Conservation (phyloP, 1,140 invertebrate genomes). For the Bombus waltoni region DNA sequence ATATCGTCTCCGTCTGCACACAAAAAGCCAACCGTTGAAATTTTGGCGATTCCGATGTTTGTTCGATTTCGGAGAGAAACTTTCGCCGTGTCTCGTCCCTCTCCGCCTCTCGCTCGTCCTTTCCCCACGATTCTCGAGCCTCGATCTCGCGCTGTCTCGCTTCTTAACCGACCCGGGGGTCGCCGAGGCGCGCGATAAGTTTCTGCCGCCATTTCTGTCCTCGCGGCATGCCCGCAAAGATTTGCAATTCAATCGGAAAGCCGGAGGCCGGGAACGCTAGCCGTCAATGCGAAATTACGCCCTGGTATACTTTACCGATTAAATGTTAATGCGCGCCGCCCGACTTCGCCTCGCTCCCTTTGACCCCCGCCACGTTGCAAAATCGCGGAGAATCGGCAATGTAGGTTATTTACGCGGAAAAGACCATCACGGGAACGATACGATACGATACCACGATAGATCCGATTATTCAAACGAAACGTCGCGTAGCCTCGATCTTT, state of each 20-base stretch:
- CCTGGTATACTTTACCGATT: conserved; percentile 47
- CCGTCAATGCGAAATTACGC: conserved; percentile 47
- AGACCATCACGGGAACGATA: not conserved
- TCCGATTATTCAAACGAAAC: conserved; percentile 49
- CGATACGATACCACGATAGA: conserved; percentile 13
- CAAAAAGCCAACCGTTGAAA: conserved; percentile 13
- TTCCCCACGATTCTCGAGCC: no score
- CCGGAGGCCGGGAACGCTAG: conserved; percentile 3
- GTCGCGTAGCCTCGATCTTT: not conserved
- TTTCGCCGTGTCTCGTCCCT: not conserved
- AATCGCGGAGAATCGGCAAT: not conserved
- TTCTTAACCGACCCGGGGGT: not conserved
- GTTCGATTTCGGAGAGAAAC: not conserved
- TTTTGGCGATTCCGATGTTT: conserved; percentile 11
- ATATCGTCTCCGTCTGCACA: not conserved
- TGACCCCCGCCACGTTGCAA: not conserved
- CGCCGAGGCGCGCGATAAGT: not conserved
- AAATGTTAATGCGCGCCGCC: conserved; percentile 43
- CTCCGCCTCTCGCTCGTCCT: not conserved
- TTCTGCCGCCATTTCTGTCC: not conserved
- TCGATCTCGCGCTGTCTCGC: not conserved
- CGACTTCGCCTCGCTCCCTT: not conserved
- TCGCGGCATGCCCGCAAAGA: conserved; percentile 19
- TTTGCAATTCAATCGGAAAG: conserved; percentile 53
- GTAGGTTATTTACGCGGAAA: conserved; percentile 25